A percentile compares a stretch with the other conserved stretches of the same genome.
These are phyloP conservation scores for Diadegma fenestrale DNA, from an alignment of 2,888 invertebrate genomes.

Conservation along the genomic window DNA sequence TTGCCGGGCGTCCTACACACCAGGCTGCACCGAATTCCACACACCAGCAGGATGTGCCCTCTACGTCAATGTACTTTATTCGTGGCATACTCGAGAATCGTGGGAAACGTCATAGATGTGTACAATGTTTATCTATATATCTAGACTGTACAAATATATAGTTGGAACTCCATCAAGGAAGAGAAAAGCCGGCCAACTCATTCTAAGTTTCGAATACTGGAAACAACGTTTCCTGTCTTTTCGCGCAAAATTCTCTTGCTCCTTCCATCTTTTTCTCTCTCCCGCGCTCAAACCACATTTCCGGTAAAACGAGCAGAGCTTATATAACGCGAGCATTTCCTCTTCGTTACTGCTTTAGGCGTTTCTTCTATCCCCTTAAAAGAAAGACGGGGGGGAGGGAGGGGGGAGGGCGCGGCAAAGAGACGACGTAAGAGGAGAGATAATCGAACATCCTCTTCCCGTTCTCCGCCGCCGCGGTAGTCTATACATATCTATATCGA, in stretches of 20 bases:
- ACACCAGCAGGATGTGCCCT: constrained; percentile 30
- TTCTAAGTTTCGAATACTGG: constrained; percentile 67
- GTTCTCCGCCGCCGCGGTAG: not conserved
- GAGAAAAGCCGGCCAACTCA: constrained; percentile 65
- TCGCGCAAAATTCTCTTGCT: constrained; percentile 19
- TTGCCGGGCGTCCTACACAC: constrained; percentile 23
- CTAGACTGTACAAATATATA: constrained; percentile 24
- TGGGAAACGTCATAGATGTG: constrained; percentile 30
- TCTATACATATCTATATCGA: not conserved
- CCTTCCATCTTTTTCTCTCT: not conserved
- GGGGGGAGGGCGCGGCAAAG: not conserved
- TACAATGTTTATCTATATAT: constrained; percentile 20
- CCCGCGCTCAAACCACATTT: constrained; percentile 17
- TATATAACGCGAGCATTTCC: constrained; percentile 31
- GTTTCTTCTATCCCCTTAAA: not conserved
- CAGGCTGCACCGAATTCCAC: constrained; percentile 46
- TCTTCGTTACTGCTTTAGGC: constrained; percentile 29
- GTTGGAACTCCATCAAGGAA: constrained; percentile 39
- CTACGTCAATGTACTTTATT: constrained; percentile 55
- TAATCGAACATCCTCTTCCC: constrained; percentile 53
- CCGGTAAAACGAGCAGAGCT: constrained; percentile 25
- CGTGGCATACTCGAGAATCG: constrained; percentile 41
- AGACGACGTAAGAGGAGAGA: constrained; percentile 24
- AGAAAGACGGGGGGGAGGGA: not conserved
- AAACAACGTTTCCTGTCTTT: constrained; percentile 62